Evolutionary conservation across 2,888 invertebrate genomes (phyloP), one percentile per base, ranked within the genome.

Genomic region (Lingula anatina): DNA sequence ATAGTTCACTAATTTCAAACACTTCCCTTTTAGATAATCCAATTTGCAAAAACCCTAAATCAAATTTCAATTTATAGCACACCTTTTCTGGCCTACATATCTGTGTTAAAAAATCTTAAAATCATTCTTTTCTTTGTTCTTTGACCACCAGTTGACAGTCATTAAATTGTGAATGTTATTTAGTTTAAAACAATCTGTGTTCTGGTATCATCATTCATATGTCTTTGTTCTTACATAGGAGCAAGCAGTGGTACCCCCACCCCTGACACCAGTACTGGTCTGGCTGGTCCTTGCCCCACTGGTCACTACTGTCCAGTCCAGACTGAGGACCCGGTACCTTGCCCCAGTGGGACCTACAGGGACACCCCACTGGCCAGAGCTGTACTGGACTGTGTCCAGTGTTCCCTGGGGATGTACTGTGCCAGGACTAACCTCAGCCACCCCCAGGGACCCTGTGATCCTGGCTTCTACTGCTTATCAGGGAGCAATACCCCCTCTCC

Each of bases 211-310:
- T n/a, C n/a, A n/a, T n/a, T n/a, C n/a, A n/a, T n/a, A n/a, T n/a
- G n/a, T n/a, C n/a, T n/a, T n/a, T n/a, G n/a, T n/a, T n/a, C n/a
- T n/a, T n/a, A n/a, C n/a, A n/a, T 46, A 70, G 71, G 72, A 52
- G 68, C 67, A 7, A 71, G 65, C 46, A 55, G 62, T 1, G 65
- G 65, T 41, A 62, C 62, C 1, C 72, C 72, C 5, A 68, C 68
- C n/a, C 36, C 55, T 5, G 62, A 49, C 9, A 68, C 67, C 2
- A 61, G 66, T 5, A 68, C 61, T 28, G 71, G 70, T 21, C 44
- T 65, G 3, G 72, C 71, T 5, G 72, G 71, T 0, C 72, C 71
- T 0, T 74, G 74, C 47, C 73, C 74, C 1, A 44, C 61, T 4
- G 74, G 74, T 1, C 63, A 58, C 52, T 74, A 70, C 61, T 74